Conservation (phyloP, 2,888 invertebrate species). For the Leptinotarsa peninsularis region DNA sequence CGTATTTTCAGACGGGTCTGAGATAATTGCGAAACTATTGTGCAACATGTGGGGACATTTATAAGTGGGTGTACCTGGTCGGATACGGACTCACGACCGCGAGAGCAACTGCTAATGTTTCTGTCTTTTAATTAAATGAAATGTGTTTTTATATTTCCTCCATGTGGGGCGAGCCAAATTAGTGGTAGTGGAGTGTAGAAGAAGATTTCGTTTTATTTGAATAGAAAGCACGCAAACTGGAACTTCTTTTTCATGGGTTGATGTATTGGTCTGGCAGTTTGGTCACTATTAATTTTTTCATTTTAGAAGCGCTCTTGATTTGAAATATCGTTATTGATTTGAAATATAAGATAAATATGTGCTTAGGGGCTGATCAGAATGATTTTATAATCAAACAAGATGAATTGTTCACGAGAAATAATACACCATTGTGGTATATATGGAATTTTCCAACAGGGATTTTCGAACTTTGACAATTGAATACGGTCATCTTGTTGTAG, state of each 20-base stretch:
- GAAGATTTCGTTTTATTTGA: conserved; percentile 27
- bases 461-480: too few relatives aligned
- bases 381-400: too few relatives aligned
- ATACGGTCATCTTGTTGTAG: too few relatives aligned
- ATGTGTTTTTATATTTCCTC: conserved; percentile 60
- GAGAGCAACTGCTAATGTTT: conserved; percentile 61
- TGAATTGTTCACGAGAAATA: too few relatives aligned
- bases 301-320: too few relatives aligned
- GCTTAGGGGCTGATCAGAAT: too few relatives aligned
- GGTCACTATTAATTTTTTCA: too few relatives aligned
- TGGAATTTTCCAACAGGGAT: too few relatives aligned
- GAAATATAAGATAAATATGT: too few relatives aligned
- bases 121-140: conserved; percentile 62
- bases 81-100: conserved; percentile 54
- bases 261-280: too few relatives aligned
- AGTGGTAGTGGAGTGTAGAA: conserved; percentile 28
- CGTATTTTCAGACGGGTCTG: conserved; percentile 56
- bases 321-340: too few relatives aligned
- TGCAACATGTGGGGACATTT: conserved; percentile 66
- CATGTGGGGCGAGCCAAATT: conserved; percentile 46
- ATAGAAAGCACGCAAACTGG: background rate
- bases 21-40: conserved; percentile 68
- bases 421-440: too few relatives aligned
- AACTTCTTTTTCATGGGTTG: background rate
- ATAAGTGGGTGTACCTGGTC: conserved; percentile 61